Percentiles rank a stretch among this genome's conserved stretches.
phyloP scores from a whole-genome alignment of 2,797 vertebrate species.

The Darevskia mixta region DNA sequence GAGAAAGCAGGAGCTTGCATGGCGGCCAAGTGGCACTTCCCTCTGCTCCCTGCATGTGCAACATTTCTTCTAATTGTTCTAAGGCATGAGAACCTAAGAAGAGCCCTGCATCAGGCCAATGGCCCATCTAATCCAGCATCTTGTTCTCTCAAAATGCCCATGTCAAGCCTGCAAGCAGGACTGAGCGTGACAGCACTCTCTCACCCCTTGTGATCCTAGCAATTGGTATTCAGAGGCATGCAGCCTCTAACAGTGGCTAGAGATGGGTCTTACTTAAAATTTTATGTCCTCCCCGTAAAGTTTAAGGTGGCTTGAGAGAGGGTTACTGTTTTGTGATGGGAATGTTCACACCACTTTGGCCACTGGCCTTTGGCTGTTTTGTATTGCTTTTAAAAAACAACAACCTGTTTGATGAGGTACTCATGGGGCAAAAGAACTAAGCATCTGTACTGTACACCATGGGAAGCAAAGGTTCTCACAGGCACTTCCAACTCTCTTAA shows the following conservation, averaged over 20 bases:
- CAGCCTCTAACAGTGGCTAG: too few relatives aligned
- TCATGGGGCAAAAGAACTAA: not conserved
- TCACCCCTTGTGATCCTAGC: too few relatives aligned
- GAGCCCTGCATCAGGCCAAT: too few relatives aligned
- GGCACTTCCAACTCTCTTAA: not conserved
- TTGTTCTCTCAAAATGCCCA: too few relatives aligned
- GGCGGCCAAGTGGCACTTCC: not conserved
- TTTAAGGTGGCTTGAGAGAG: not conserved
- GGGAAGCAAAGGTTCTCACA: not conserved
- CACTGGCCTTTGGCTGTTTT: not conserved
- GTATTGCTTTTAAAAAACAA: not conserved
- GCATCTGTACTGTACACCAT: not conserved
- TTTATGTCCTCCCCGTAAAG: not conserved
- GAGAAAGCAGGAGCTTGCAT: not conserved
- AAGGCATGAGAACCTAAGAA: not conserved
- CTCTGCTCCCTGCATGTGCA: not conserved
- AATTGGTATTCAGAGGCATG: too few relatives aligned
- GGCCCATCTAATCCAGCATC: too few relatives aligned
- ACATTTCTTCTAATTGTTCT: not conserved
- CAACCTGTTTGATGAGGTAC: not conserved
- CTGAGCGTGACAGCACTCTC: too few relatives aligned
- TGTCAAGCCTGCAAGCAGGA: too few relatives aligned
- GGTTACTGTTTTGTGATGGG: not conserved
- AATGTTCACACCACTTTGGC: not conserved
- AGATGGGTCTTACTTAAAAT: not conserved